A percentile compares a stretch with the other conserved stretches of the same genome.
Evolutionary conservation across 2,113 vertebrate species (phyloP).

Genomic region (Melanostigma gelatinosum): DNA sequence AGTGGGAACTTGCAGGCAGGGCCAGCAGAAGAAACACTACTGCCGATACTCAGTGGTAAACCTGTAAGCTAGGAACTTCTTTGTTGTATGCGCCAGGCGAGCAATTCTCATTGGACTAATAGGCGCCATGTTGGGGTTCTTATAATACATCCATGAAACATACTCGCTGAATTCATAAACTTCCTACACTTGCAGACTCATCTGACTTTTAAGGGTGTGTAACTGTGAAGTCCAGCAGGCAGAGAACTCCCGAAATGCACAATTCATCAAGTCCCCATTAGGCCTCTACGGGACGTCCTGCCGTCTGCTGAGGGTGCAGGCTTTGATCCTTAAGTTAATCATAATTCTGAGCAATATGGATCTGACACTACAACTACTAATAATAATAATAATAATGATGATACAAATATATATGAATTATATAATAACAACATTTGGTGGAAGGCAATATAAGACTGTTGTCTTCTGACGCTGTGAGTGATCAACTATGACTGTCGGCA

Average conservation of each 20-base stretch:
- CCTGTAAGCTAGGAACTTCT: too few species aligned
- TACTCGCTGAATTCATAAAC: not conserved
- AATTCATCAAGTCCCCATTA: not conserved
- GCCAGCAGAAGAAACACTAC: too few species aligned
- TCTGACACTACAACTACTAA: not conserved
- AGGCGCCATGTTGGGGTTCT: not conserved
- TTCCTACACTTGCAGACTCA: not conserved
- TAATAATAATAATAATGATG: not conserved
- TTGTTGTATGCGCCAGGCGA: too few species aligned
- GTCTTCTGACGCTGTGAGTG: not conserved
- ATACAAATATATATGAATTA: not conserved
- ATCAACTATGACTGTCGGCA: not conserved
- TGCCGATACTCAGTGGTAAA: too few species aligned
- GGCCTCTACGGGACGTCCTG: not conserved
- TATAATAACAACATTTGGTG: not conserved
- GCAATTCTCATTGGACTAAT: not conserved
- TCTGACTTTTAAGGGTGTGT: not conserved
- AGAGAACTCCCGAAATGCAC: not conserved
- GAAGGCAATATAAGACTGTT: too few species aligned
- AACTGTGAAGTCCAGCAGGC: not conserved
- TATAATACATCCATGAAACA: not conserved
- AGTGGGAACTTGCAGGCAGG: too few species aligned
- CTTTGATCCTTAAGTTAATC: not conserved
- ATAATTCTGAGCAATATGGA: not conserved
- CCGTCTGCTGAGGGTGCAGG: not conserved